These are phyloP conservation scores for Halocynthia aurantium DNA, from an alignment of 23 tunicate genomes.

Conservation along the genomic window DNA sequence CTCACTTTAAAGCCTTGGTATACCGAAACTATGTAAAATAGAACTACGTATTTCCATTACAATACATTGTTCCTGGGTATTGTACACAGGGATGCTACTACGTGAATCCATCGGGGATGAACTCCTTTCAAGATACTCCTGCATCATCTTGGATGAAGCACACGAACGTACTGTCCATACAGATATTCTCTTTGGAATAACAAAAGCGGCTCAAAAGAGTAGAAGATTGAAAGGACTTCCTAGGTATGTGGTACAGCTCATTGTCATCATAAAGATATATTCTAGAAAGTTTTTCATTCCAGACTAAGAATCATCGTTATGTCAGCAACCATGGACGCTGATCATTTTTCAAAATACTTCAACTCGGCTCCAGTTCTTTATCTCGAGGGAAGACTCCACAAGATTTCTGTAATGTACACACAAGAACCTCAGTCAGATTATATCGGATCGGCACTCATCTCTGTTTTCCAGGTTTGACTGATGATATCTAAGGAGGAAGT, in stretches of 20 bases:
- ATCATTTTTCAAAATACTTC: slow-evolving; percentile 77
- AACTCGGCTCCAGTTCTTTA: slow-evolving; percentile 72
- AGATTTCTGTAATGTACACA: slow-evolving; percentile 57
- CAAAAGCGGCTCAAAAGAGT: slow-evolving; percentile 60
- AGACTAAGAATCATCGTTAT: slow-evolving; percentile 60
- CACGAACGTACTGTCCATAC: slow-evolving; percentile 92
- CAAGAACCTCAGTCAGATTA: slow-evolving; percentile 53
- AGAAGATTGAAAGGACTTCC: slow-evolving; percentile 20
- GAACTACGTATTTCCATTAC: neutral
- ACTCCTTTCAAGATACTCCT: slow-evolving; percentile 50
- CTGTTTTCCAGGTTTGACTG: slow-evolving; percentile 40
- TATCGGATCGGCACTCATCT: slow-evolving; percentile 29
- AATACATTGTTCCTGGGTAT: neutral
- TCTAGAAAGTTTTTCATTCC: neutral
- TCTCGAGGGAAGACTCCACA: slow-evolving; percentile 77
- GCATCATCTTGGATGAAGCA: slow-evolving; percentile 85
- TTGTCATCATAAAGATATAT: neutral
- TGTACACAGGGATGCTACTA: slow-evolving; percentile 48
- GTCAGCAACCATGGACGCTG: slow-evolving; percentile 98
- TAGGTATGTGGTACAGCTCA: slow-evolving; percentile 1
- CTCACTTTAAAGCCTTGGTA: too few relatives aligned
- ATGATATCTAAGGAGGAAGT: neutral
- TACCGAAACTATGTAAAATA: too few relatives aligned
- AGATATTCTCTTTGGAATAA: slow-evolving; percentile 85
- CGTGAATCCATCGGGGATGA: slow-evolving; percentile 88